Evolutionary conservation across 2,888 invertebrate genomes (phyloP).

Genomic region (Epinotia bilunana): DNA sequence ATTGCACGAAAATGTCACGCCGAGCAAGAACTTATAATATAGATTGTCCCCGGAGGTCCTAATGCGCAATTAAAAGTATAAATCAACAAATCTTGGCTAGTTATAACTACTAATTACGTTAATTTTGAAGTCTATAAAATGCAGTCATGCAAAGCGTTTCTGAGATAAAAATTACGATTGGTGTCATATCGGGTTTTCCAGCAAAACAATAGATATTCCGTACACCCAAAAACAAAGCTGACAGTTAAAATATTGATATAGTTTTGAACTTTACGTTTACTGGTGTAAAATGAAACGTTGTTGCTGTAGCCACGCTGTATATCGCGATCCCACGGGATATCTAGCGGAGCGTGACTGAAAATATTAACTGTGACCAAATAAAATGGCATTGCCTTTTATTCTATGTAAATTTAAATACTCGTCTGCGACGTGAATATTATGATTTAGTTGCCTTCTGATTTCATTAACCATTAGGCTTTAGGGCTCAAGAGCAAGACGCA

Average conservation of each 20-base stretch:
- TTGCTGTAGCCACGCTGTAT: conserved; percentile 19
- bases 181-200: conserved; percentile 9
- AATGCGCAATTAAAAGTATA: no score
- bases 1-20: no score
- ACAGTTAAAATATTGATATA: conserved; percentile 22
- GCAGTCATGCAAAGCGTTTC: background rate
- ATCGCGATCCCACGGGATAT: conserved; percentile 26
- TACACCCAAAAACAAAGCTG: conserved; percentile 19
- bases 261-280: conserved; percentile 13
- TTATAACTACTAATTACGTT: no score
- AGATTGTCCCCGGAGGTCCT: no score
- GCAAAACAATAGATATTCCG: conserved; percentile 11
- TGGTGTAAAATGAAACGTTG: conserved; percentile 36
- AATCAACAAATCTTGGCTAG: no score
- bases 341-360: conserved; percentile 23
- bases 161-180: conserved; percentile 22
- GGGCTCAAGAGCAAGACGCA: background rate
- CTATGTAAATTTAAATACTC: conserved; percentile 1
- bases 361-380: conserved; percentile 28
- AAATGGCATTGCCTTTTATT: conserved; percentile 23
- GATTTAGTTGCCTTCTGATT: background rate
- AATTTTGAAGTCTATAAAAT: background rate
- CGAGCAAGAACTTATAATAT: no score
- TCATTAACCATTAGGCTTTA: background rate
- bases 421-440: background rate